phyloP scores from a whole-genome alignment of 2,113 vertebrate species.

The Vulpes ferrilata region DNA sequence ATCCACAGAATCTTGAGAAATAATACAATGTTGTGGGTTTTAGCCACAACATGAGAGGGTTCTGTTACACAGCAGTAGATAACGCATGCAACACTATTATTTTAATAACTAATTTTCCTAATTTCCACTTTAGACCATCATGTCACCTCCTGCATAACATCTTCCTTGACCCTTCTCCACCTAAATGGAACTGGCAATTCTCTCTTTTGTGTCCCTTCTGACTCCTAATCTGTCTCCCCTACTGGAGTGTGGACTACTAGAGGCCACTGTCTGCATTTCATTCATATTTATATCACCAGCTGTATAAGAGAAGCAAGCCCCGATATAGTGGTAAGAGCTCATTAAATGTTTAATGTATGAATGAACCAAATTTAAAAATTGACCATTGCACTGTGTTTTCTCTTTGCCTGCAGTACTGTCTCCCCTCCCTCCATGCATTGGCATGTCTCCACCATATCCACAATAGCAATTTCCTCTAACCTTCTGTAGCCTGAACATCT shows the following conservation, averaged over 20 bases:
- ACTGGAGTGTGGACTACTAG: neutral
- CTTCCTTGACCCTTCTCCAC: neutral
- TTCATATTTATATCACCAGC: neutral
- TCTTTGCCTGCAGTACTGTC: neutral
- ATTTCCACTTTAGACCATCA: neutral
- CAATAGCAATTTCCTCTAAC: neutral
- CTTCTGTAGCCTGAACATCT: neutral
- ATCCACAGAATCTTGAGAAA: neutral
- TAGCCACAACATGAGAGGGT: neutral
- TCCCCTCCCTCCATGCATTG: neutral
- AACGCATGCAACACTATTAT: neutral
- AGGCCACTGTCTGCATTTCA: neutral
- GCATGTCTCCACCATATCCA: neutral
- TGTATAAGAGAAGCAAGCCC: neutral
- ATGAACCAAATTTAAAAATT: neutral
- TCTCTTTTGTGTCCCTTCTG: neutral
- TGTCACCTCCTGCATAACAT: neutral
- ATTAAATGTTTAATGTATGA: neutral
- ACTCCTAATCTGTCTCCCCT: neutral
- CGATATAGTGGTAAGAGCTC: neutral
- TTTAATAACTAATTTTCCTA: neutral
- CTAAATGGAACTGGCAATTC: neutral
- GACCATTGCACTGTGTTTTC: neutral
- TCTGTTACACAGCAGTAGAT: neutral
- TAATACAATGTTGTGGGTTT: neutral